A percentile compares a stretch with the other conserved stretches of the same genome.
Conservation (phyloP, 64 coral and sea anemone species). For the Actinia tenebrosa region DNA sequence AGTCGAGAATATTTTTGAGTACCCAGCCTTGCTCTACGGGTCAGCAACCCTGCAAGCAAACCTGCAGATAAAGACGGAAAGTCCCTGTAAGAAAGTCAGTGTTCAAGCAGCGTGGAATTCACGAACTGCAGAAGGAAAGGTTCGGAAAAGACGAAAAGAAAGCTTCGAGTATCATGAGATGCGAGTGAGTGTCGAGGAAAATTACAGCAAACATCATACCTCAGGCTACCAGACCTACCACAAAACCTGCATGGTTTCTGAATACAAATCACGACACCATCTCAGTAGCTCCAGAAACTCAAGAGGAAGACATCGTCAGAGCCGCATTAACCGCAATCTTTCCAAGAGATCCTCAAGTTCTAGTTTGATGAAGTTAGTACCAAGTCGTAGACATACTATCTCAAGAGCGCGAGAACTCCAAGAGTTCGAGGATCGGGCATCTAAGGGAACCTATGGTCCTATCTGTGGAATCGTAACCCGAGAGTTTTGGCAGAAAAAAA, state of each 20-base stretch:
- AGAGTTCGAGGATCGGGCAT: neutral
- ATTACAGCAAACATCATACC: neutral
- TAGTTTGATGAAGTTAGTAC: constrained; percentile 17
- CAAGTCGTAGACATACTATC: constrained; percentile 12
- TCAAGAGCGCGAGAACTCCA: neutral
- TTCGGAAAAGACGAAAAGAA: neutral
- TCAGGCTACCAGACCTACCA: neutral
- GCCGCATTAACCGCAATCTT: neutral
- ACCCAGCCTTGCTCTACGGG: constrained; percentile 72
- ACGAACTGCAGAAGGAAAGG: neutral
- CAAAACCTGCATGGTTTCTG: neutral
- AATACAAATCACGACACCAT: neutral
- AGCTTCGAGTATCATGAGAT: constrained; percentile 2
- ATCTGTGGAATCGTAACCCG: constrained; percentile 41
- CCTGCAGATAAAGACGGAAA: neutral
- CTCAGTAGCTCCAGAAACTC: neutral
- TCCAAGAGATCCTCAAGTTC: neutral
- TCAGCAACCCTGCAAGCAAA: constrained; percentile 40
- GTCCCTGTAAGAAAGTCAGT: neutral
- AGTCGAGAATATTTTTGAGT: constrained; percentile 68
- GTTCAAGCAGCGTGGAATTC: neutral
- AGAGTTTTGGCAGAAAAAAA: constrained; percentile 25
- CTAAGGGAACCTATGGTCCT: neutral
- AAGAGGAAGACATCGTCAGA: neutral
- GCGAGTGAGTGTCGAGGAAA: neutral